phyloP scores from a whole-genome alignment of 2,113 vertebrate genomes.

The Microtus oregoni region DNA sequence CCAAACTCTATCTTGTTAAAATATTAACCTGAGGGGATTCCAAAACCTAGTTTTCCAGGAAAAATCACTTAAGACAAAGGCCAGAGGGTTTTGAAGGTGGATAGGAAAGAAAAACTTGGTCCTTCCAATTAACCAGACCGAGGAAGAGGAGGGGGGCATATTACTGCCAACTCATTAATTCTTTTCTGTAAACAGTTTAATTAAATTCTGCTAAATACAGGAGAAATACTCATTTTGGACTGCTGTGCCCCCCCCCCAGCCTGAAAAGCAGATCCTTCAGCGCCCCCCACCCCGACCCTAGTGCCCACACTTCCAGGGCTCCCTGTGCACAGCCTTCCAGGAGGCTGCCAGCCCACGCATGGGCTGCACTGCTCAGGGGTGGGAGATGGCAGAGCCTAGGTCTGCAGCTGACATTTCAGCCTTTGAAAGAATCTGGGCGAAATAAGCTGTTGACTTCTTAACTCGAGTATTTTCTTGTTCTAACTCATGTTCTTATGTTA shows the following conservation, averaged over 20 bases:
- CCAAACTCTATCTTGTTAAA: neutral
- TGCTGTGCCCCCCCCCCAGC: constrained; percentile 65
- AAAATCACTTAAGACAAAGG: constrained; percentile 65
- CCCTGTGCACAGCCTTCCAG: constrained; percentile 63
- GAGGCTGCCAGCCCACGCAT: constrained; percentile 75
- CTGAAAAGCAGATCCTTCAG: constrained; percentile 79
- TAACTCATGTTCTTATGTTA: constrained; percentile 97
- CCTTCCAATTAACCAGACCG: constrained; percentile 83
- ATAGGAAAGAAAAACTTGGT: constrained; percentile 73
- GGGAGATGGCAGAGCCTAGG: constrained; percentile 86
- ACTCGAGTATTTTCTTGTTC: constrained; percentile 92
- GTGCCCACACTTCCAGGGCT: constrained; percentile 47
- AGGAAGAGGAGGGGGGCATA: constrained; percentile 56
- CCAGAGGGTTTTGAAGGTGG: constrained; percentile 80
- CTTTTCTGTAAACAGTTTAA: constrained; percentile 88
- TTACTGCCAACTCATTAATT: constrained; percentile 86
- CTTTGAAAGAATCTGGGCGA: constrained; percentile 86
- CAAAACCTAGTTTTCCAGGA: constrained; percentile 68
- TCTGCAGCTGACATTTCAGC: constrained; percentile 86
- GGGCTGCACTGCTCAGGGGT: constrained; percentile 71
- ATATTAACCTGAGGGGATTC: constrained; percentile 46
- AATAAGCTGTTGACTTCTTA: constrained; percentile 89
- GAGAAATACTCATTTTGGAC: constrained; percentile 82
- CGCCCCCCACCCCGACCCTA: constrained; percentile 9
- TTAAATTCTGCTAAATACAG: constrained; percentile 87